Percentiles rank a stretch among this genome's conserved stretches.
Conservation (phyloP, 2,797 vertebrate genomes). For the Meda fulgida region DNA sequence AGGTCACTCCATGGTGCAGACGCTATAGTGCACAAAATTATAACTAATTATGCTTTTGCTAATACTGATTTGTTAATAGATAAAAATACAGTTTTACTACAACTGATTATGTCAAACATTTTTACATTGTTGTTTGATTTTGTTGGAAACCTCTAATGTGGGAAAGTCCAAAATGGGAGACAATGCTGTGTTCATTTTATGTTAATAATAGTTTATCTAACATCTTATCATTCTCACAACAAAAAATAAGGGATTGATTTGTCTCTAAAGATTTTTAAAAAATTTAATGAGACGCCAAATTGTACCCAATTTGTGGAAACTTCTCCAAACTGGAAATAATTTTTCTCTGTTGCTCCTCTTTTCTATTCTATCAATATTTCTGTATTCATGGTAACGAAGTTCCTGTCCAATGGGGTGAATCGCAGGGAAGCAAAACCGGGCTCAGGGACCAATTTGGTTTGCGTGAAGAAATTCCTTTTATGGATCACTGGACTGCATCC, state of each 20-base stretch:
- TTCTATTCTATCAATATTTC: background rate
- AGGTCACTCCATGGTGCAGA: background rate
- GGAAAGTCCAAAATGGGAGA: background rate
- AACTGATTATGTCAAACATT: background rate
- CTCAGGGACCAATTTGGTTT: constrained; percentile 64
- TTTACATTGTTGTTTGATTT: background rate
- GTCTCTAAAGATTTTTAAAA: background rate
- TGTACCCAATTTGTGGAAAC: constrained; percentile 6
- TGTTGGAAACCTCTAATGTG: background rate
- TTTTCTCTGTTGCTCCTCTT: background rate
- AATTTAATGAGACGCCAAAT: background rate
- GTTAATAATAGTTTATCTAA: background rate
- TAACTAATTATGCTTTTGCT: background rate
- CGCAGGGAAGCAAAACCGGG: constrained; percentile 43
- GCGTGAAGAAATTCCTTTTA: constrained; percentile 75
- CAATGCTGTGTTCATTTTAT: background rate
- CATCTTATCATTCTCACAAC: background rate
- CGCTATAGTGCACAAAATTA: background rate
- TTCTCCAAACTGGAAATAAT: background rate
- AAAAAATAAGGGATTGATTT: background rate
- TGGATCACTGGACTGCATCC: constrained; percentile 91
- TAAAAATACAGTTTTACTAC: background rate
- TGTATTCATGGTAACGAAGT: constrained; percentile 58
- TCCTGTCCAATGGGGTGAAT: constrained; percentile 66
- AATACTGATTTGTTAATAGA: background rate